Evolutionary conservation across 2,797 vertebrate species (phyloP), one percentile per base, ranked within the genome.

Genomic region (Rhinatrema bivittatum): DNA sequence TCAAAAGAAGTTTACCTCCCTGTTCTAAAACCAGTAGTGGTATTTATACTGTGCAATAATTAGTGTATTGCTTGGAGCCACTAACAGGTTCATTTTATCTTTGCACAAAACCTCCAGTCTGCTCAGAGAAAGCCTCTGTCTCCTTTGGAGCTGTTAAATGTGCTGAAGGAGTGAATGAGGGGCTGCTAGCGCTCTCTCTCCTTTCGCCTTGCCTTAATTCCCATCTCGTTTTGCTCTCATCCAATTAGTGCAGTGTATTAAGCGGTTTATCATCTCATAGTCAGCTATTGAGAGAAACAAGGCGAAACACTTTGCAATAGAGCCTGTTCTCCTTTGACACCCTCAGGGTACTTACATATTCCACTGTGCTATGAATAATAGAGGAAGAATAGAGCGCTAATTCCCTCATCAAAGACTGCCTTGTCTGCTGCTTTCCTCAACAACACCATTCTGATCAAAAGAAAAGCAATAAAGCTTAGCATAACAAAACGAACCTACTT

Each of bases 191-290:
- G 89, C 91, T 86, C 73, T 84, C 73, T 84, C 90, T 87, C 82
- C 88, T 88, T 82, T 90, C 84, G 85, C 86, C 79, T 88, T 74
- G 86, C 88, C 88, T 90, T 94, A 94, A 94, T 95, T 94, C 92
- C 88, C 89, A 89, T 94, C 93, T 97, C 94, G 93, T 94, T 86
- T 86, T 91, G 90, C 95, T 93, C 93, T 98, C 95, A 98, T 98
- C 95, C 95, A 97, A 98, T 98, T 98, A 98, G 93, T 86, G 89
- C 90, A 81, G 91, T 97, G 94, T 97, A 97, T 98, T 98, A 98
- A 97, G 95, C 93, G 94, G 95, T 98, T 98, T 98, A 98, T 98
- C 93, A 94, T 97, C 95, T 98, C 94, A 98, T 98, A 97, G 94
- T 91, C 90, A 84, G 79, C 90, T 88, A 92, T 98, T 97, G 91